Evolutionary conservation across 1,140 invertebrate genomes (phyloP).

Genomic region (Euura saliciscinereae): DNA sequence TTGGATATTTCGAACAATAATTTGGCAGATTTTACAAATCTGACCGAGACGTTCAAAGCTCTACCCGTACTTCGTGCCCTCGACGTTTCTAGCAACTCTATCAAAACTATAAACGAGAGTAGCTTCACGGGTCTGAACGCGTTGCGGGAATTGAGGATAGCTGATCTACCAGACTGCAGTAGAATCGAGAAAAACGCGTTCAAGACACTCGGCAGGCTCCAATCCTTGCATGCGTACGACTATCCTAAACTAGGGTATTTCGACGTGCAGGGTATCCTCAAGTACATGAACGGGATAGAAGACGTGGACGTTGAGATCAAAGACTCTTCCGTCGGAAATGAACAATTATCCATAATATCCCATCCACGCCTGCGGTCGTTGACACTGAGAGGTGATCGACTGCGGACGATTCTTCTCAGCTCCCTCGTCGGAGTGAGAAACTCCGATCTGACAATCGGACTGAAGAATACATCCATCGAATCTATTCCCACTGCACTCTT

Average conservation of each 20-base stretch:
- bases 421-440: conserved; percentile 81
- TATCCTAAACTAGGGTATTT: conserved; percentile 82
- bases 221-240: conserved; percentile 71
- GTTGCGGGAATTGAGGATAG: conserved; percentile 70
- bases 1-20: conserved; percentile 81
- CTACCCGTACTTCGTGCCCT: conserved; percentile 71
- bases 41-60: conserved; percentile 53
- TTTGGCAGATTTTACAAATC: conserved; percentile 64
- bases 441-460: conserved; percentile 69
- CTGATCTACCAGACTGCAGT: conserved; percentile 70
- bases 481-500: conserved; percentile 79
- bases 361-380: conserved; percentile 80
- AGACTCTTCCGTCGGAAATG: conserved; percentile 78
- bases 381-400: conserved; percentile 74
- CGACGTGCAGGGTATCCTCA: conserved; percentile 80
- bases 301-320: conserved; percentile 83
- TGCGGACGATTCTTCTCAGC: conserved; percentile 81
- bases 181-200: conserved; percentile 87
- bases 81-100: conserved; percentile 81
- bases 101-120: conserved; percentile 72
- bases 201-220: conserved; percentile 71
- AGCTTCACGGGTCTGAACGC: conserved; percentile 75
- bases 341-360: conserved; percentile 78
- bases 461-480: conserved; percentile 81
- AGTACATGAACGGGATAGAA: conserved; percentile 72